Percentiles rank a stretch among this genome's conserved stretches.
Conservation (phyloP, 2,113 vertebrate genomes). For the Notiomystis cincta region DNA sequence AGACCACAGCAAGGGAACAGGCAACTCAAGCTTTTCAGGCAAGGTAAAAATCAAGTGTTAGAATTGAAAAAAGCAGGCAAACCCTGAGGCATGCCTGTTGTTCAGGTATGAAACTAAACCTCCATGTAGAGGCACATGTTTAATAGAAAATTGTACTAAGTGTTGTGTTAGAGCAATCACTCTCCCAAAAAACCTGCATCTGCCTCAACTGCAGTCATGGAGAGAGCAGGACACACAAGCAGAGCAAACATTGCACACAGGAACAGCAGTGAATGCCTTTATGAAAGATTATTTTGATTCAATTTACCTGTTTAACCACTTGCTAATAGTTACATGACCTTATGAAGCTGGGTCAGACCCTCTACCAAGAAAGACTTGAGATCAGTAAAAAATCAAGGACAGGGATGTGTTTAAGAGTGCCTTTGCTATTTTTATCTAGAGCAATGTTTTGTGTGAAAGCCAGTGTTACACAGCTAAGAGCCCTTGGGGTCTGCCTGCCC, state of each 20-base stretch:
- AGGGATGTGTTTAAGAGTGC: background rate
- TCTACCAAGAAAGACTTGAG: background rate
- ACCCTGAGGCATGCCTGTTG: fast-evolving
- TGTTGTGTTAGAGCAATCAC: background rate
- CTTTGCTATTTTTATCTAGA: background rate
- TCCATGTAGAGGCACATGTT: background rate
- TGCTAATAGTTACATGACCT: background rate
- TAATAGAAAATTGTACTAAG: background rate
- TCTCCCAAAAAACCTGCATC: background rate
- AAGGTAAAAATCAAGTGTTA: background rate
- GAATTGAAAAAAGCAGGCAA: fast-evolving
- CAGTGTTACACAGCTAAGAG: background rate
- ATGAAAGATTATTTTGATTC: background rate
- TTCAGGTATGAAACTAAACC: background rate
- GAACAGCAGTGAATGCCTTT: background rate
- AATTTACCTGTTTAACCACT: background rate
- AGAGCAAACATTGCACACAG: background rate
- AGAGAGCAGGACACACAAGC: background rate
- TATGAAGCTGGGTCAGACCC: background rate
- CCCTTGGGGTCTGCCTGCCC: background rate
- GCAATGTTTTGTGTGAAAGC: background rate
- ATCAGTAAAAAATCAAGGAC: background rate
- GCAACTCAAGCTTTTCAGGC: background rate
- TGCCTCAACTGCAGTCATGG: background rate
- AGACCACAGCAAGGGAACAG: background rate